Conservation (phyloP, 2,113 vertebrate species). For the Corythoichthys intestinalis region DNA sequence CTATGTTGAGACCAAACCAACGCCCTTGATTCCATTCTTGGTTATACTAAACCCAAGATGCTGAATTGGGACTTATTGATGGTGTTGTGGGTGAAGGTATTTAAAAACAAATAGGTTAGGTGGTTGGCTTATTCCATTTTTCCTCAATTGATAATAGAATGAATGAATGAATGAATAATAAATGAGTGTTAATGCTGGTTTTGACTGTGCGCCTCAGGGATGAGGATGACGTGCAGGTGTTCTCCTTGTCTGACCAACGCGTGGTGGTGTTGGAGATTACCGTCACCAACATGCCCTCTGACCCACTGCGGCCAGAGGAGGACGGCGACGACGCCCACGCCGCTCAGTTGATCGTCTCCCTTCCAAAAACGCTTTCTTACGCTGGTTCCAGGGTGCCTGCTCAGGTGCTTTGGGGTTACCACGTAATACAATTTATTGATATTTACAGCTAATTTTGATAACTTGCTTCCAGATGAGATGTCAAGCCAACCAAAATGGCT, state of each 20-base stretch:
- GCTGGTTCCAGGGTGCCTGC: slow-evolving; percentile 70
- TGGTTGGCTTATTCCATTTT: background rate
- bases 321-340: slow-evolving; percentile 91
- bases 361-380: slow-evolving; percentile 80
- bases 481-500: slow-evolving; percentile 80
- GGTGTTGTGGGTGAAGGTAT: background rate
- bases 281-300: slow-evolving; percentile 83
- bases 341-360: slow-evolving; percentile 76
- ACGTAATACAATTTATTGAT: background rate
- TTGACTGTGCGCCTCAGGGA: slow-evolving; percentile 57
- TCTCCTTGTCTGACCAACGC: slow-evolving; percentile 83
- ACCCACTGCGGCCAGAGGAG: slow-evolving; percentile 67
- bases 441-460: slow-evolving; percentile 9
- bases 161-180: background rate
- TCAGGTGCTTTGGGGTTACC: slow-evolving; percentile 36
- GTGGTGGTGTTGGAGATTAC: slow-evolving; percentile 82
- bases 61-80: too few species aligned
- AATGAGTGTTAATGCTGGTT: background rate
- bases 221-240: slow-evolving; percentile 70
- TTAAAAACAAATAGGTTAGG: background rate
- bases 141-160: background rate
- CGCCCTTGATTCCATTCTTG: background rate
- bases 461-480: slow-evolving; percentile 69
- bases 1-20: too few species aligned
- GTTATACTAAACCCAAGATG: too few species aligned